Percentiles rank a stretch among this genome's conserved stretches.
phyloP scores from a whole-genome alignment of 35 echinoderm and acorn worm genomes.

The Apostichopus parvimensis region DNA sequence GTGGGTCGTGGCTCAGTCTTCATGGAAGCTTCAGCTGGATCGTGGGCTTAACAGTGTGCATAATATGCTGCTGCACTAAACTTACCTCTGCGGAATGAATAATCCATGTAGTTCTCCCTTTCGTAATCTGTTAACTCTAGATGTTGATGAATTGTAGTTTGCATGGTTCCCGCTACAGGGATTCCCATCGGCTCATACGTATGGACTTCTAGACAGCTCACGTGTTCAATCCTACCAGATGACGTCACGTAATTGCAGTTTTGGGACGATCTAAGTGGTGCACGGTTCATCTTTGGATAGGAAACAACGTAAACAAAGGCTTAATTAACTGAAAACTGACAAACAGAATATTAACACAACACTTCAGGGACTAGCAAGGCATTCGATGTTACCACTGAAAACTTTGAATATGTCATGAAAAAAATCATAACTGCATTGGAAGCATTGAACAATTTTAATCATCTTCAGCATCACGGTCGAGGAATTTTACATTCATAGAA shows the following conservation, averaged over 20 bases:
- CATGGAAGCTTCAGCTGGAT: too few species aligned
- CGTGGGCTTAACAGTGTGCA: too few species aligned
- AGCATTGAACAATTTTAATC: too few species aligned
- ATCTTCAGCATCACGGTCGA: too few species aligned
- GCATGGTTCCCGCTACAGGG: slow-evolving; percentile 53
- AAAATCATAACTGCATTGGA: too few species aligned
- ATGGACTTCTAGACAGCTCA: slow-evolving; percentile 71
- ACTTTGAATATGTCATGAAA: too few species aligned
- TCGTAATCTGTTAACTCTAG: slow-evolving; percentile 7
- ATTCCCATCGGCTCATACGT: slow-evolving; percentile 72
- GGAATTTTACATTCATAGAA: neutral
- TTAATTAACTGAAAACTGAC: too few species aligned
- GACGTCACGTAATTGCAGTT: slow-evolving; percentile 64
- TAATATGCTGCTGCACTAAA: too few species aligned
- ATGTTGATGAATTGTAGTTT: slow-evolving; percentile 52
- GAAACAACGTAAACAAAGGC: slow-evolving; percentile 17
- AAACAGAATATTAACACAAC: too few species aligned
- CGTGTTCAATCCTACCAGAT: neutral
- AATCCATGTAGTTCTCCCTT: slow-evolving; percentile 57
- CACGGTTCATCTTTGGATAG: slow-evolving; percentile 60
- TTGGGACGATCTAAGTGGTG: slow-evolving; percentile 60
- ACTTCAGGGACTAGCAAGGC: too few species aligned
- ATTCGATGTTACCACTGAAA: too few species aligned
- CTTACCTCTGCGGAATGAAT: slow-evolving; percentile 13
- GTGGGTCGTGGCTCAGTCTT: too few species aligned